Percentiles rank a stretch among this genome's conserved stretches.
phyloP scores from a whole-genome alignment of 2,888 invertebrate species.

The Villa cingulata region DNA sequence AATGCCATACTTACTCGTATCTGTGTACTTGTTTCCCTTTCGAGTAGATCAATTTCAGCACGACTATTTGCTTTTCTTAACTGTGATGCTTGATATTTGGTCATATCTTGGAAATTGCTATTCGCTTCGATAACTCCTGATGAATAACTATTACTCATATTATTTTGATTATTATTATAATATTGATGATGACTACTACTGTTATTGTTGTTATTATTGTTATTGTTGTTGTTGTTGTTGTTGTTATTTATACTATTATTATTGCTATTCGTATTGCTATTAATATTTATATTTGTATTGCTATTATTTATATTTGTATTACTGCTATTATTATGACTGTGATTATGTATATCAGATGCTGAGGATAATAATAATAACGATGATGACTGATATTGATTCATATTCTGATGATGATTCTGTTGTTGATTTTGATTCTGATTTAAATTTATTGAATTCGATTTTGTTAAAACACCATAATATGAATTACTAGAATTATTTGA shows the following conservation, averaged over 20 bases:
- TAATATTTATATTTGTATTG: too few relatives aligned
- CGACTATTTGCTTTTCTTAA: conserved; percentile 31
- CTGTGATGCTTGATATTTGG: conserved; percentile 22
- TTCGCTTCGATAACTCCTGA: neutral
- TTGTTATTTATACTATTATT: too few relatives aligned
- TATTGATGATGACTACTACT: too few relatives aligned
- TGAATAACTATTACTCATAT: conserved; percentile 9
- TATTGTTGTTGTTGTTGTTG: too few relatives aligned
- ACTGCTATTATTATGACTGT: neutral
- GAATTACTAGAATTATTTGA: too few relatives aligned
- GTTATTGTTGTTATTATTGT: too few relatives aligned
- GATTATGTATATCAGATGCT: neutral
- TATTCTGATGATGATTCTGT: neutral
- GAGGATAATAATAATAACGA: neutral
- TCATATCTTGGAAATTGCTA: conserved; percentile 4
- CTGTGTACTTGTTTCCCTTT: conserved; percentile 33
- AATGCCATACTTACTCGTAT: conserved; percentile 27
- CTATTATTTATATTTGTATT: too few relatives aligned
- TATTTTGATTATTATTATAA: too few relatives aligned
- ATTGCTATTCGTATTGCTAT: too few relatives aligned
- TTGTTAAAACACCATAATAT: too few relatives aligned
- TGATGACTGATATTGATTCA: too few relatives aligned
- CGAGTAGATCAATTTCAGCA: conserved; percentile 34
- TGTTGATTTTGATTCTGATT: neutral
- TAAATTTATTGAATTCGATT: too few relatives aligned